phyloP scores from a whole-genome alignment of 2,113 vertebrate genomes.

The Cromileptes altivelis region DNA sequence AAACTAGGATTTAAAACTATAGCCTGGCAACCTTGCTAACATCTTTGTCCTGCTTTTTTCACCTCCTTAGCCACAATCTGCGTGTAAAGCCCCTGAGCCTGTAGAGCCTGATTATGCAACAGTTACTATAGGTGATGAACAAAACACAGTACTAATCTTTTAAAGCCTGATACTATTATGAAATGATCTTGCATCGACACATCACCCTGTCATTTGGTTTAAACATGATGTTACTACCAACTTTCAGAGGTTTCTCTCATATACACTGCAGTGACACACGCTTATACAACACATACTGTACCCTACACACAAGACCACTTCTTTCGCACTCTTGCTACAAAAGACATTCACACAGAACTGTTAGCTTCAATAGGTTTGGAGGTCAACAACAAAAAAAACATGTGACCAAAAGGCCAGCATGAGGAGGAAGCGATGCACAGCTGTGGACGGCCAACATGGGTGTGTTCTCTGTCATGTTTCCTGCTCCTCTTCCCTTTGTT shows the following conservation, averaged over 20 bases:
- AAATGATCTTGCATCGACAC: background rate
- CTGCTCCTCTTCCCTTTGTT: conserved; percentile 61
- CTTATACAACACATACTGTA: background rate
- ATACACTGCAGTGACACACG: background rate
- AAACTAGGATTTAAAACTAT: conserved; percentile 32
- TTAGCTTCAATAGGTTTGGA: background rate
- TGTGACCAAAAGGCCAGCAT: conserved; percentile 20
- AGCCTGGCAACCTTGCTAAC: conserved; percentile 32
- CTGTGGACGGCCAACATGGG: conserved; percentile 46
- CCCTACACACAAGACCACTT: background rate
- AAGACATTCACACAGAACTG: conserved; percentile 13
- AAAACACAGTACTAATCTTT: background rate
- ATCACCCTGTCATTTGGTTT: background rate
- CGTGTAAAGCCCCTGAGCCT: conserved; percentile 17
- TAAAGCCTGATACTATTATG: background rate
- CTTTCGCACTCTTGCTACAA: conserved; percentile 15
- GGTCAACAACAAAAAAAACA: conserved; percentile 14
- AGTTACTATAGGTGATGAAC: conserved; percentile 13
- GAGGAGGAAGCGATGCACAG: conserved; percentile 73
- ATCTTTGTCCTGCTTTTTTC: conserved; percentile 38
- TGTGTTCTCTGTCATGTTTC: conserved; percentile 66
- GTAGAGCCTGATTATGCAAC: conserved; percentile 39
- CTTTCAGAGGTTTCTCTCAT: background rate
- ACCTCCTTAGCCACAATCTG: conserved; percentile 11
- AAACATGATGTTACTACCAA: background rate